Base-by-base conservation (phyloP, 1,140 invertebrate genomes). In the Teleopsis dalmanni region DNA sequence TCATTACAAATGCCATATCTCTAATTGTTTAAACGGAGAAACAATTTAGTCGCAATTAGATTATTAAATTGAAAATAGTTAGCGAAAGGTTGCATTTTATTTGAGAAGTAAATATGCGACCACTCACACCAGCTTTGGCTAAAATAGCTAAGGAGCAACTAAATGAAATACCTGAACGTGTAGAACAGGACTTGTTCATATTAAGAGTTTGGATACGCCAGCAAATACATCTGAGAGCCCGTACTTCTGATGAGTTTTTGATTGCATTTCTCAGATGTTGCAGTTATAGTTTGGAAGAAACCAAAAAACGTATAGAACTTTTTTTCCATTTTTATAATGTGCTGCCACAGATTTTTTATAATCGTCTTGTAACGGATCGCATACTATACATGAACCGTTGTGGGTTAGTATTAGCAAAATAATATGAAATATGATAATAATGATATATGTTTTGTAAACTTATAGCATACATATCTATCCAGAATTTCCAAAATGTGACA, bases 241-340 rank as follows among this genome's bases (percentile, higher is more conserved):
- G 67, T 25, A 60, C 55, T 26, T 81, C 78, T 54, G 77, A 82
- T 50, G 77, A 81, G 53, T 79, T 78, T 61, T 47, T 84, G 6
- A 58, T 81, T 23, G 74, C 73, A 25, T 81, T 82, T 59, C 65
- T 85, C 23, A 71, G 82, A 3, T 77, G 81, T 16, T 79, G 78
- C 54, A 83, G 85, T 57, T 83, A 80, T 57, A 84, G 81, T 54
- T 61, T 84, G 51, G 79, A 83, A 65, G 71, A 74, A 56, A 78
- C 78, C 2, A 84, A 83, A 61, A 70, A 78, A 48, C 80, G 81
- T 56, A 56, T 84, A 6, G 81, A 84, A 52, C 74, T 77, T 57
- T 81, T 75, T 60, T 82, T 81, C 51, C 78, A 78, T 4, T 69
- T 81, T 47, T 73, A 74, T 56, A 72, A 73, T 4, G 56, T 76